Evolutionary conservation across 2,888 invertebrate genomes (phyloP).

Genomic region (Trachelus tabidus): DNA sequence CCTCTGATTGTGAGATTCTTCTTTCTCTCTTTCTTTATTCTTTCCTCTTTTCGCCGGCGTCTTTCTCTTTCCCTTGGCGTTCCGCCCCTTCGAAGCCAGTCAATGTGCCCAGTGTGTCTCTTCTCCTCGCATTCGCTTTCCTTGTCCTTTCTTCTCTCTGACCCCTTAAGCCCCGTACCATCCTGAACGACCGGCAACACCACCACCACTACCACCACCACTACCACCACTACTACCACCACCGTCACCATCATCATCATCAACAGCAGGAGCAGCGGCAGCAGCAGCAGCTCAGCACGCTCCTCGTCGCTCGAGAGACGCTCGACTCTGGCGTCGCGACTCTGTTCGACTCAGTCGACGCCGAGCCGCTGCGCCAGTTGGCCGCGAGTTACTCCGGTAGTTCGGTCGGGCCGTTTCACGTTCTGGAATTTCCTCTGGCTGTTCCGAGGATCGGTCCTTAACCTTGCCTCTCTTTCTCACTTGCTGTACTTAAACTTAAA

Average conservation of each 20-base stretch:
- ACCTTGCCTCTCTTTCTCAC: no score
- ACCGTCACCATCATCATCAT: no score
- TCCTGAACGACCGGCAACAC: no score
- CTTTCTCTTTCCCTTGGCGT: background rate
- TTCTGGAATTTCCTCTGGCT: no score
- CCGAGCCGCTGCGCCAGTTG: conserved; percentile 46
- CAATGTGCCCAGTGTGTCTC: conserved; percentile 8
- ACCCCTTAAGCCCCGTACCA: background rate
- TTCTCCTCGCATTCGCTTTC: conserved; percentile 15
- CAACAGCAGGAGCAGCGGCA: background rate
- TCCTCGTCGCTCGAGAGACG: conserved; percentile 25
- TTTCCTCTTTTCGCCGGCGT: background rate
- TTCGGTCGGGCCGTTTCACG: background rate
- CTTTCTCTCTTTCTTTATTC: conserved; percentile 2
- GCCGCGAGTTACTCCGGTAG: conserved; percentile 11
- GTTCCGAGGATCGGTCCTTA: no score
- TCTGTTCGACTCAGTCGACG: conserved; percentile 40
- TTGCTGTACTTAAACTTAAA: no score
- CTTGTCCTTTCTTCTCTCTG: conserved; percentile 1
- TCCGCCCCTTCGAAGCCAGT: no score
- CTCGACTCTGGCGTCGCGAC: no score
- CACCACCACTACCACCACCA: no score
- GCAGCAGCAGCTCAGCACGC: conserved; percentile 11
- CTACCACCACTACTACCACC: no score
- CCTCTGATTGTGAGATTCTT: background rate